Conservation (phyloP, 2,797 vertebrate genomes). For the Bradypodion ventrale region DNA sequence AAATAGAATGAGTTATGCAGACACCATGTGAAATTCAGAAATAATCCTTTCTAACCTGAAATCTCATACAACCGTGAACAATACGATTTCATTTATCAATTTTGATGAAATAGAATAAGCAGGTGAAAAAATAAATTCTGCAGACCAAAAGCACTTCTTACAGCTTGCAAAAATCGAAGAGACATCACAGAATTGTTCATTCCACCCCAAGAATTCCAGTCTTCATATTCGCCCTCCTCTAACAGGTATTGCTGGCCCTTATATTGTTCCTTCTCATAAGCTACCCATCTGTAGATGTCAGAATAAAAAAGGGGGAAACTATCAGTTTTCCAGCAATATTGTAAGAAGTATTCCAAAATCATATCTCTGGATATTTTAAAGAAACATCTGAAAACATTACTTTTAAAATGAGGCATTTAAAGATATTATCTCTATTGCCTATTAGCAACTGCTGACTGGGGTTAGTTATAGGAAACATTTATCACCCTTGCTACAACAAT, state of each 20-base stretch:
- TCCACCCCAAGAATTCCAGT: slow-evolving; percentile 71
- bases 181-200: slow-evolving; percentile 73
- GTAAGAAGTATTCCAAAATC: background rate
- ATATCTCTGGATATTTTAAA: too few relatives aligned
- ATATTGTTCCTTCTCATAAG: slow-evolving; percentile 81
- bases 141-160: slow-evolving; percentile 70
- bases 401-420: too few relatives aligned
- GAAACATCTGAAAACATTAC: too few relatives aligned
- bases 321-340: background rate
- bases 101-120: background rate
- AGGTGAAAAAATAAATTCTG: background rate
- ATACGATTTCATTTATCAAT: background rate
- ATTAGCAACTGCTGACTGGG: too few relatives aligned
- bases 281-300: slow-evolving; percentile 82
- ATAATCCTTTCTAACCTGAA: background rate
- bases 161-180: slow-evolving; percentile 83
- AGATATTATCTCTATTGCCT: too few relatives aligned
- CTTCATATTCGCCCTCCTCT: slow-evolving; percentile 84
- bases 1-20: background rate
- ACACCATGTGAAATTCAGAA: background rate
- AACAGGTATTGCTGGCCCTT: slow-evolving; percentile 84
- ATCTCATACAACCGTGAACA: background rate
- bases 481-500: too few relatives aligned
- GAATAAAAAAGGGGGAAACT: slow-evolving; percentile 18
- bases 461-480: too few relatives aligned